These are phyloP conservation scores for Okapia johnstoni DNA, from an alignment of 2,113 vertebrate species.

Conservation along the genomic window DNA sequence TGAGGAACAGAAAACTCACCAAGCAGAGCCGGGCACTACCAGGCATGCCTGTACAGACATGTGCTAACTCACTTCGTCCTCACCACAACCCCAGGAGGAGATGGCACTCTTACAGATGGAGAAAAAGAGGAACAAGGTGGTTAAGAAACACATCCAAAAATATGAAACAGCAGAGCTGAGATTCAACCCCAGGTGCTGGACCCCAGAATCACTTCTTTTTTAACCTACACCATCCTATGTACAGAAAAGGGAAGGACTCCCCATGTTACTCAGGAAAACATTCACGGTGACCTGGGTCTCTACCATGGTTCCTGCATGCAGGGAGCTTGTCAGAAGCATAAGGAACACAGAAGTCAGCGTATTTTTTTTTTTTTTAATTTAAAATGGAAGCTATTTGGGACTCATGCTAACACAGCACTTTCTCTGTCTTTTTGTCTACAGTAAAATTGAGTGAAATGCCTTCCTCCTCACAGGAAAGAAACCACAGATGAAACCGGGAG, in stretches of 20 bases:
- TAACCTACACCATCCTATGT: background rate
- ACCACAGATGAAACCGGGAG: background rate
- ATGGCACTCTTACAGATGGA: background rate
- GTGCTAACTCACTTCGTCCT: background rate
- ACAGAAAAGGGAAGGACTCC: background rate
- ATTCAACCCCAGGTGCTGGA: background rate
- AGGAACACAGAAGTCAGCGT: background rate
- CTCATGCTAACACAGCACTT: conserved; percentile 29
- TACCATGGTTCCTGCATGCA: background rate
- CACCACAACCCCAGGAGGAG: background rate
- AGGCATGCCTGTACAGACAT: background rate
- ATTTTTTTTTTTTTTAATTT: background rate
- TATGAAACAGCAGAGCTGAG: background rate
- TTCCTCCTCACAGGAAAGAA: background rate
- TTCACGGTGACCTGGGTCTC: background rate
- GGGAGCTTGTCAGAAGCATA: background rate
- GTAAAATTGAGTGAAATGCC: conserved; percentile 3
- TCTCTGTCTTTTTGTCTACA: conserved; percentile 8
- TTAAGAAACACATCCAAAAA: background rate
- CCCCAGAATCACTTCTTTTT: background rate
- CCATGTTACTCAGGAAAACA: background rate
- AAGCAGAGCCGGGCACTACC: background rate
- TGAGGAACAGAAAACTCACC: background rate
- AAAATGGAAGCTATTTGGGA: background rate
- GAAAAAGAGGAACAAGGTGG: background rate